Percentiles rank a stretch among this genome's conserved stretches.
phyloP scores from a whole-genome alignment of 2,888 invertebrate genomes.

The Oegoconia quadripuncta region DNA sequence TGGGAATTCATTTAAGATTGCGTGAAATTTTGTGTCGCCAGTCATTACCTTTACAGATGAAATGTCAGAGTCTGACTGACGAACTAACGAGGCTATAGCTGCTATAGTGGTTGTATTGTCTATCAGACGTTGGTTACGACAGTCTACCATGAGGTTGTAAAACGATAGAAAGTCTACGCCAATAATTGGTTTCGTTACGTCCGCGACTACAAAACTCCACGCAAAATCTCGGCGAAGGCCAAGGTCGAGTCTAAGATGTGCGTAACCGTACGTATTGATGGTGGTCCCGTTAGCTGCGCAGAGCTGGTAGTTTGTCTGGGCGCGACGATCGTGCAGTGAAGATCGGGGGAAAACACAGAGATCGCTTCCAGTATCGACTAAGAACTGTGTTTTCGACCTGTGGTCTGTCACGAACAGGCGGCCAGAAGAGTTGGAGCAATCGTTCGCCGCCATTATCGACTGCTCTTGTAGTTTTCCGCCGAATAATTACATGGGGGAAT shows the following conservation, averaged over 20 bases:
- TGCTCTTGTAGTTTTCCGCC: constrained; percentile 19
- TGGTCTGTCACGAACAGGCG: constrained; percentile 7
- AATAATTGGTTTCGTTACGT: constrained; percentile 12
- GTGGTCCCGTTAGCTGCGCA: constrained; percentile 10
- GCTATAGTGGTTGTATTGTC: constrained; percentile 7
- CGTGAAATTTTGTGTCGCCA: constrained; percentile 4
- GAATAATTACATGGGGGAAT: constrained; percentile 13
- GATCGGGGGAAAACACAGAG: not conserved
- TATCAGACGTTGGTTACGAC: constrained; percentile 12
- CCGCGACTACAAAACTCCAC: constrained; percentile 16
- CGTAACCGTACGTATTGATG: constrained; percentile 8
- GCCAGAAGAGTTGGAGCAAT: constrained; percentile 7
- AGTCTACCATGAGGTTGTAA: constrained; percentile 13
- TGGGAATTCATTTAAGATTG: constrained; percentile 5
- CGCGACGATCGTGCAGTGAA: too few relatives aligned
- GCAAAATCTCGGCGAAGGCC: constrained; percentile 13
- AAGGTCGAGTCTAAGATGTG: not conserved
- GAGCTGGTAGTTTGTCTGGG: too few relatives aligned
- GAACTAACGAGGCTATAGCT: not conserved
- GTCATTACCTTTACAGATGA: constrained; percentile 3
- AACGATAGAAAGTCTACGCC: constrained; percentile 12
- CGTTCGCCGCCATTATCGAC: constrained; percentile 9
- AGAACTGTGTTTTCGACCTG: not conserved
- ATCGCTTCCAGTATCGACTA: constrained; percentile 1
- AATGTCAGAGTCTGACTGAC: not conserved